Evolutionary conservation across 2,113 vertebrate genomes (phyloP).

Genomic region (Leptosomus discolor): DNA sequence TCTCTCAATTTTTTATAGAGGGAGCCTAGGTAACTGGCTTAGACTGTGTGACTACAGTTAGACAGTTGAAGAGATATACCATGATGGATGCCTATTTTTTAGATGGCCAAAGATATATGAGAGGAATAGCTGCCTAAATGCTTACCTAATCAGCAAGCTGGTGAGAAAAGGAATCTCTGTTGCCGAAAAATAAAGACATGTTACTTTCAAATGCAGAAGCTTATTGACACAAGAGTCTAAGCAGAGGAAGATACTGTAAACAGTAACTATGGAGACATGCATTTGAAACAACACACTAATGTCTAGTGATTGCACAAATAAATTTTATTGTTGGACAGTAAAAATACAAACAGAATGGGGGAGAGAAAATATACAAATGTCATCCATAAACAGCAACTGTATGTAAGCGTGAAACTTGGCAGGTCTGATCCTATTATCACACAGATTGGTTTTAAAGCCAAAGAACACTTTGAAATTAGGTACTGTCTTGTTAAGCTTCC

Average conservation of each 20-base stretch:
- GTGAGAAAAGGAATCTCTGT: background rate
- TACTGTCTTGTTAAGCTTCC: background rate
- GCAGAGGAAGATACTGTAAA: background rate
- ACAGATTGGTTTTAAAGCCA: background rate
- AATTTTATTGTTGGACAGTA: background rate
- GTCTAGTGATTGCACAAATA: background rate
- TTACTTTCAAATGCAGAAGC: background rate
- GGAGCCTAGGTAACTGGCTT: background rate
- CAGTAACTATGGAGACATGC: background rate
- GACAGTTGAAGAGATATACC: background rate
- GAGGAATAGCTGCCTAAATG: background rate
- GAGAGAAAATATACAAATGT: background rate
- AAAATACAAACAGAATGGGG: background rate
- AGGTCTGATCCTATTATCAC: background rate
- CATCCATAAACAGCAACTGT: background rate
- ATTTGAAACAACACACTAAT: background rate
- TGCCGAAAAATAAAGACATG: background rate
- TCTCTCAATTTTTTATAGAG: background rate
- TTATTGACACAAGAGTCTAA: background rate
- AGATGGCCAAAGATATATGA: background rate
- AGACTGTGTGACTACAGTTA: background rate
- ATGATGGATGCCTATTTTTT: background rate
- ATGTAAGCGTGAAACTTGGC: background rate
- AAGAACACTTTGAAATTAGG: background rate
- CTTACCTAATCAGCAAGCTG: background rate